A percentile compares a stretch with the other conserved stretches of the same genome.
Evolutionary conservation across 2,797 vertebrate species (phyloP).

Genomic region (Pteronotus mesoamericanus): DNA sequence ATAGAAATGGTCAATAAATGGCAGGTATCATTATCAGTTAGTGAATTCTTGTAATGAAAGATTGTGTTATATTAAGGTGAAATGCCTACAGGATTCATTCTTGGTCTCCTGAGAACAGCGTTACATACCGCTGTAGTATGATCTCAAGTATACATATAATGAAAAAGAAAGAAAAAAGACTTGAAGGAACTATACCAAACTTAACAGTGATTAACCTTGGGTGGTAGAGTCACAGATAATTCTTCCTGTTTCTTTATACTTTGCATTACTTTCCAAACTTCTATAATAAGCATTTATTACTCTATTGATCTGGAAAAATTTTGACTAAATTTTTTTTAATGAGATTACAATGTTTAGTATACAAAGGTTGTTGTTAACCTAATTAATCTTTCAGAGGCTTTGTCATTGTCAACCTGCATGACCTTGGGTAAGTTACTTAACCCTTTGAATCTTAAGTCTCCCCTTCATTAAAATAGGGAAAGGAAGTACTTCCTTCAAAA

Average conservation of each 20-base stretch:
- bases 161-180: not conserved
- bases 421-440: not conserved
- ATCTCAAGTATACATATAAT: not conserved
- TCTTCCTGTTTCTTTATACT: not conserved
- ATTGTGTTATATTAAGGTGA: not conserved
- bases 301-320: not conserved
- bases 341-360: not conserved
- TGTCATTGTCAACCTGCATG: not conserved
- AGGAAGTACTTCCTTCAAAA: not conserved
- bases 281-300: not conserved
- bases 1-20: not conserved
- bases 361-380: not conserved
- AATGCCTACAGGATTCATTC: not conserved
- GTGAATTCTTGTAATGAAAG: not conserved
- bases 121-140: not conserved
- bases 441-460: constrained; percentile 4
- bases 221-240: not conserved
- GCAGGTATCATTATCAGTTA: not conserved
- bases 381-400: not conserved
- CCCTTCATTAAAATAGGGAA: not conserved
- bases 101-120: not conserved
- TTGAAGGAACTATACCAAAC: not conserved
- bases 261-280: not conserved
- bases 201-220: not conserved
- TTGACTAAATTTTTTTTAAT: not conserved